Evolutionary conservation across 2,113 vertebrate genomes (phyloP).

Genomic region (Platanista minor): DNA sequence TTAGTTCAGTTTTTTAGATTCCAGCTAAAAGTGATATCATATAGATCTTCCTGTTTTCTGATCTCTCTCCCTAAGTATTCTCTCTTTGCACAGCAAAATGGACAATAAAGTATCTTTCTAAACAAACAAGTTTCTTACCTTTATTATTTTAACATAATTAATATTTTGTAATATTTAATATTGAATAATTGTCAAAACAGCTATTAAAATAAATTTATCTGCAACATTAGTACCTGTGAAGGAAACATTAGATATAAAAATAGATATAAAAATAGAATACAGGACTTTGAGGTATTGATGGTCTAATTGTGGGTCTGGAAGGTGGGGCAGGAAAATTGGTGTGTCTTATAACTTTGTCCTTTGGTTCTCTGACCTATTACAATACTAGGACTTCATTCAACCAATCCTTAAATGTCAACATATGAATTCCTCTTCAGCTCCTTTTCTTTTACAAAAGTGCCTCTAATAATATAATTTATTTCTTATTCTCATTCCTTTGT

Average conservation of each 20-base stretch:
- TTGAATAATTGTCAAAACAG: neutral
- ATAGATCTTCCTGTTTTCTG: neutral
- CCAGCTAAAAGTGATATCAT: neutral
- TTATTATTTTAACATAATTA: neutral
- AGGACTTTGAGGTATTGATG: neutral
- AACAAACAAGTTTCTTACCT: neutral
- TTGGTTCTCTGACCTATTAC: neutral
- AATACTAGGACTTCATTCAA: neutral
- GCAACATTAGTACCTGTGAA: neutral
- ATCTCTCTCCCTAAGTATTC: neutral
- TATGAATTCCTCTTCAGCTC: neutral
- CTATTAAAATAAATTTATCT: neutral
- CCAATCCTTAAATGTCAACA: neutral
- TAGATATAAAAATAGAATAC: neutral
- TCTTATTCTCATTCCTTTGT: neutral
- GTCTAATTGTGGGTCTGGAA: neutral
- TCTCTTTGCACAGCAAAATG: neutral
- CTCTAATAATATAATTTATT: neutral
- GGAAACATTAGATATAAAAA: neutral
- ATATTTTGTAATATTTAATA: neutral
- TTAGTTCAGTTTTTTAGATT: neutral
- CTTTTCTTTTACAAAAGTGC: neutral
- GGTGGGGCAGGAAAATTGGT: neutral
- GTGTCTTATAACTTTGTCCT: too few relatives aligned
- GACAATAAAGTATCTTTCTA: neutral